Base-by-base conservation (phyloP, 2,113 vertebrate species). In the Hepsetus odoe region DNA sequence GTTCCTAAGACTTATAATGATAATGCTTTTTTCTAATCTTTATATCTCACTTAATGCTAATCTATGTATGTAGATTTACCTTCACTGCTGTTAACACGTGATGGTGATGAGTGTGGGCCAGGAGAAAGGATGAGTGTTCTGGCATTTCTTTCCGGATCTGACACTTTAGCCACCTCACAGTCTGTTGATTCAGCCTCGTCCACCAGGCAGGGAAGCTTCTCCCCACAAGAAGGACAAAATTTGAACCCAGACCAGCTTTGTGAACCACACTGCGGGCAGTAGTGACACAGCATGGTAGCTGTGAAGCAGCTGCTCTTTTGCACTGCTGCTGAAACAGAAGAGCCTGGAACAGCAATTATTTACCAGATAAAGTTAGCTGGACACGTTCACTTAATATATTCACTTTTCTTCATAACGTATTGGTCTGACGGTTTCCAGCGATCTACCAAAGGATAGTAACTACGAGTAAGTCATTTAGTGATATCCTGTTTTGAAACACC, bases 211-310 rank as follows among this genome's bases (percentile, higher is more conserved):
- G 93, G 91, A 64, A 96, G 83, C 76, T 85, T 87, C 30, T 86
- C 86, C 2, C 96, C 95, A 12, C 96, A 97, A 0, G 89, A 88
- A 0, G 96, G 96, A 82, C 96, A 98, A 79, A 96, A 97, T 28
- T 84, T 93, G 83, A 96, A 98, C 0, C 62, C 30, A 2, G 89
- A 81, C 83, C 95, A 80, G 35, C 95, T 76, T 82, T 88, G 90
- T 55, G 87, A 71, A 76, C 96, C 95, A 88, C 96, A 98, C 0
- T 91, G 87, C 12, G 96, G 92, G 81, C 96, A 98, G 90, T 93
- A 97, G 64, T 86, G 86, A 68, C 92, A 85, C 53, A 86, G 76
- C 93, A 92, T 94, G 38, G 26, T 12, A 24, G 22, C 9, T 2
- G 5, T 40, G 46, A 49, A 20, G 16, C 14, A 49, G 18, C 40